These are phyloP conservation scores for Cnemophilus loriae DNA, from an alignment of 2,113 vertebrate genomes.

Conservation along the genomic window DNA sequence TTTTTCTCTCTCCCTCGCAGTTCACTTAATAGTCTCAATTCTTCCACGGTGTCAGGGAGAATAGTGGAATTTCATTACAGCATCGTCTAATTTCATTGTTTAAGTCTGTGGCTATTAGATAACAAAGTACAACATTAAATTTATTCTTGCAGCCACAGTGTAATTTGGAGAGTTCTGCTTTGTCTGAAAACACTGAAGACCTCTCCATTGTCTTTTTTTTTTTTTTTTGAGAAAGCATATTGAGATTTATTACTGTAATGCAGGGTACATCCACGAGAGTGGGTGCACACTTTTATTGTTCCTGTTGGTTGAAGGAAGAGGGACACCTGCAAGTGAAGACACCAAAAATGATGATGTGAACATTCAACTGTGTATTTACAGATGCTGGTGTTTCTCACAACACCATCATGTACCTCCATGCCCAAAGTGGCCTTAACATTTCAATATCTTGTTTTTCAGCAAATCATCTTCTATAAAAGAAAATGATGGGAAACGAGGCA, in stretches of 20 bases:
- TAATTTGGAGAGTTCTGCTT: neutral
- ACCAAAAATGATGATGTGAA: neutral
- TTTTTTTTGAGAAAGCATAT: neutral
- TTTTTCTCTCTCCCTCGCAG: neutral
- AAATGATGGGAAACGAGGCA: neutral
- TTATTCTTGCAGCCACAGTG: neutral
- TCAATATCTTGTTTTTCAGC: neutral
- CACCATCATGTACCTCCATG: neutral
- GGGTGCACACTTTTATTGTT: neutral
- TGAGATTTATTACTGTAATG: neutral
- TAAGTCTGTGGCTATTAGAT: slow-evolving; percentile 2
- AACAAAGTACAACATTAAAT: neutral
- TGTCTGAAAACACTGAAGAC: neutral
- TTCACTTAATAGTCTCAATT: neutral
- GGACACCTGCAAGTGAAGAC: neutral
- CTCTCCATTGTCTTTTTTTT: neutral
- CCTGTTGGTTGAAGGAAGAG: neutral
- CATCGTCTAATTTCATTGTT: neutral
- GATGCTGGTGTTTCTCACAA: neutral
- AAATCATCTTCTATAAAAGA: neutral
- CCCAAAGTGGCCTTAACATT: neutral
- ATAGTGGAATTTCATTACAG: neutral
- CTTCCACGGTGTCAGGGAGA: neutral
- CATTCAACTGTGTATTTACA: neutral
- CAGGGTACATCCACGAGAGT: neutral